These are phyloP conservation scores for Phalloptychus januarius DNA, from an alignment of 2,797 vertebrate species.

Conservation along the genomic window DNA sequence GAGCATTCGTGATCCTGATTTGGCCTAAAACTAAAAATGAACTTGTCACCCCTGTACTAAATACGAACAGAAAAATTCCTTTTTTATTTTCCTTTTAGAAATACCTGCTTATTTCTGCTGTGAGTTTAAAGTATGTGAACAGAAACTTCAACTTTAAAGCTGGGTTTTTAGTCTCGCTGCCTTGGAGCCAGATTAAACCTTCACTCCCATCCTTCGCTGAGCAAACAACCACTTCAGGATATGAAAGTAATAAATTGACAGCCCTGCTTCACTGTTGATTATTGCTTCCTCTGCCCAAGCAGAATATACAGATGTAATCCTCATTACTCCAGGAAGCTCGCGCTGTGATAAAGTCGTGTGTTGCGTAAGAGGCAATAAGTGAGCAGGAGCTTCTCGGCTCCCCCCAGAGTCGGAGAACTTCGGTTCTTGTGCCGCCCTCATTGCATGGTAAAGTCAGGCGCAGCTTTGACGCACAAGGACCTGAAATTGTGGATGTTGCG, in stretches of 20 bases:
- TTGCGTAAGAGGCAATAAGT: slow-evolving; percentile 25
- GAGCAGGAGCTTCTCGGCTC: slow-evolving; percentile 2
- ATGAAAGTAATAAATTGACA: slow-evolving; percentile 5
- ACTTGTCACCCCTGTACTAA: too few relatives aligned
- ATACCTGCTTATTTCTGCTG: neutral
- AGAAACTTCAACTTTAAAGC: slow-evolving; percentile 6
- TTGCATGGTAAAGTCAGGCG: neutral
- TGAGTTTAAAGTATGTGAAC: neutral
- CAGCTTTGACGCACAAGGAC: slow-evolving; percentile 7
- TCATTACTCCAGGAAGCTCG: neutral
- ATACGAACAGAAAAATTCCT: neutral
- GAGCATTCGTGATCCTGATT: too few relatives aligned
- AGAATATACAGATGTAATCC: slow-evolving; percentile 22
- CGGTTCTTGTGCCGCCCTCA: neutral
- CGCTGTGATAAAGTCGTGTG: slow-evolving; percentile 3
- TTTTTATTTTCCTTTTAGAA: neutral
- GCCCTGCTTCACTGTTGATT: neutral
- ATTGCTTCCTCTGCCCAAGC: neutral
- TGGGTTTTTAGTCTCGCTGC: slow-evolving; percentile 4
- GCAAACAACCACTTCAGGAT: neutral
- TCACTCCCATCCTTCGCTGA: neutral
- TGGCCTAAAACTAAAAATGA: too few relatives aligned
- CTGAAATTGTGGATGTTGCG: slow-evolving; percentile 1
- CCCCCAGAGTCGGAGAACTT: slow-evolving; percentile 1
- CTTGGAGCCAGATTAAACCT: neutral